A percentile compares a stretch with the other conserved stretches of the same genome.
Conservation (phyloP, 2,888 invertebrate genomes). For the Agrochola lota region DNA sequence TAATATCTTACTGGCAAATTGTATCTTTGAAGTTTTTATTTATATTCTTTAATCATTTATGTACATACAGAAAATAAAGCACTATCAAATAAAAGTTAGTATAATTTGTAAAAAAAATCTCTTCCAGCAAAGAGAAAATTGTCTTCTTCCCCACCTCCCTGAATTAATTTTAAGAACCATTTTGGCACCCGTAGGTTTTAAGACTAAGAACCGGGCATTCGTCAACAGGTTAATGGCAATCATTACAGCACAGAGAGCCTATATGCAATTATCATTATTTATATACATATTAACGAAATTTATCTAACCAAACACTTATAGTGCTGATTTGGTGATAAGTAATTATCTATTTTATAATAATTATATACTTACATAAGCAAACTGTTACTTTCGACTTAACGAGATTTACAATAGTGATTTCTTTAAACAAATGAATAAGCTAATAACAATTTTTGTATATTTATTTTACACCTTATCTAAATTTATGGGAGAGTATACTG, state of each 20-base stretch:
- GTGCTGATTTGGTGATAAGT: not conserved
- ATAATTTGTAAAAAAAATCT: not conserved
- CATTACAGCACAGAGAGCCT: not conserved
- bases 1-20: not conserved
- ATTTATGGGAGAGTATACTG: not conserved
- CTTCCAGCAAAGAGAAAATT: not conserved
- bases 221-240: not conserved
- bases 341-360: not conserved
- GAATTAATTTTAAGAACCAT: not conserved
- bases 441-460: not conserved
- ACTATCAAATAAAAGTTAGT: not conserved
- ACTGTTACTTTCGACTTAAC: not conserved
- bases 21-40: not conserved
- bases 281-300: not conserved
- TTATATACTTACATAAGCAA: slow-evolving; percentile 8
- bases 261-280: not conserved
- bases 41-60: not conserved
- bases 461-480: not conserved
- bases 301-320: not conserved
- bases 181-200: not conserved
- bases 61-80: slow-evolving; percentile 1
- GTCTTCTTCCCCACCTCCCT: not conserved
- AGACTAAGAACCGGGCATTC: slow-evolving; percentile 10
- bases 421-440: not conserved
- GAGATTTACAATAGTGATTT: slow-evolving; percentile 7